Percentiles rank a stretch among this genome's conserved stretches.
Evolutionary conservation across 2,888 invertebrate genomes (phyloP).

Genomic region (Caradrina kadenii): DNA sequence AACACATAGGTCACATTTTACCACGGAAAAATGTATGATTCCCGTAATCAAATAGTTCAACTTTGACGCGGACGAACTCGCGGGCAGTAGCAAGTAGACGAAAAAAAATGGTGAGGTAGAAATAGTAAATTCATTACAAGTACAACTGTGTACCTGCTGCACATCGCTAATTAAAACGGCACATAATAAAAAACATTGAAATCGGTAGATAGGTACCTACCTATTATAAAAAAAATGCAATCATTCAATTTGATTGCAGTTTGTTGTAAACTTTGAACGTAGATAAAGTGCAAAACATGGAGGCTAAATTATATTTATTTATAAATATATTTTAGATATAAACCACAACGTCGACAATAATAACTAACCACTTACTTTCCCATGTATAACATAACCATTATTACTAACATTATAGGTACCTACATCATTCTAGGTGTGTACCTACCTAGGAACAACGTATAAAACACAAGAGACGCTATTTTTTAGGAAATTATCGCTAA

Average conservation of each 20-base stretch:
- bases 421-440: too few species aligned
- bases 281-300: neutral
- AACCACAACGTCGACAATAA: too few species aligned
- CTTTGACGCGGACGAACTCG: too few species aligned
- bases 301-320: neutral
- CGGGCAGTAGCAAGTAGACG: too few species aligned
- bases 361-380: too few species aligned
- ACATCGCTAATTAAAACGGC: neutral
- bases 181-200: neutral
- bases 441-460: neutral
- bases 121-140: neutral
- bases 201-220: neutral
- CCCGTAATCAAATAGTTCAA: too few species aligned
- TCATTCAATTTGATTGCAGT: neutral
- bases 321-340: too few species aligned
- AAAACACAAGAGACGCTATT: neutral
- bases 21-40: too few species aligned
- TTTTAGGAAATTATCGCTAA: conserved; percentile 10
- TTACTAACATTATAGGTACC: too few species aligned
- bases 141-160: neutral
- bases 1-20: too few species aligned
- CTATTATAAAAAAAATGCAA: neutral
- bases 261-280: neutral
- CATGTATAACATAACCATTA: too few species aligned
- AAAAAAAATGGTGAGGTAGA: too few species aligned